A percentile compares a stretch with the other conserved stretches of the same genome.
Evolutionary conservation across 2,797 vertebrate genomes (phyloP).

Genomic region (Hemibagrus guttatus): DNA sequence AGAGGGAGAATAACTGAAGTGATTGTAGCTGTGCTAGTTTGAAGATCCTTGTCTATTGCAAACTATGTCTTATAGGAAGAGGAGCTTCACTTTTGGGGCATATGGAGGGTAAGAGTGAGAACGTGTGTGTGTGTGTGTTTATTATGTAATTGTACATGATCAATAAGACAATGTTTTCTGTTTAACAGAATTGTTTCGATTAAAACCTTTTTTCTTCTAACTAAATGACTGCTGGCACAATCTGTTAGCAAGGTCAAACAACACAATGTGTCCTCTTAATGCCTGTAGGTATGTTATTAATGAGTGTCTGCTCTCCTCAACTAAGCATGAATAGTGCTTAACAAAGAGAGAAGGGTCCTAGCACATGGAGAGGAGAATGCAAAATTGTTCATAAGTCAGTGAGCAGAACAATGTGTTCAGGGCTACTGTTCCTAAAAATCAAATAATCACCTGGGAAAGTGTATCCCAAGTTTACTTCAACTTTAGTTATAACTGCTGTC

Average conservation of each 20-base stretch:
- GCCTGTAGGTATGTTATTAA: slow-evolving; percentile 15
- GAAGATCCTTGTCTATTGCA: not conserved
- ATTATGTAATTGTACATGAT: not conserved
- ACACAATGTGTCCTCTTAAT: not conserved
- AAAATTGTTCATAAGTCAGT: not conserved
- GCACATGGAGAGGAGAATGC: not conserved
- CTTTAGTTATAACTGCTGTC: not conserved
- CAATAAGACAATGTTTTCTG: not conserved
- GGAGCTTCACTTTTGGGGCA: slow-evolving; percentile 79
- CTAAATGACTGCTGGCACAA: slow-evolving; percentile 2
- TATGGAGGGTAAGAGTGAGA: slow-evolving; percentile 77
- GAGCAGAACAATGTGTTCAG: not conserved
- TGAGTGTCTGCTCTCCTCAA: slow-evolving; percentile 8
- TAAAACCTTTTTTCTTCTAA: not conserved
- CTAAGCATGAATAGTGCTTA: not conserved
- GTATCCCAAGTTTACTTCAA: not conserved
- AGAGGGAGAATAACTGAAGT: slow-evolving; percentile 34
- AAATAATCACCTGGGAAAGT: not conserved
- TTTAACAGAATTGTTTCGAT: not conserved
- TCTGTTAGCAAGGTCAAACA: slow-evolving; percentile 21
- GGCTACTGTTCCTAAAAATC: not conserved
- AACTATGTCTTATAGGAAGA: slow-evolving; percentile 75
- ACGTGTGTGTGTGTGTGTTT: not conserved
- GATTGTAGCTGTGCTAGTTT: slow-evolving; percentile 4
- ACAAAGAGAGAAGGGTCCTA: not conserved